These are phyloP conservation scores for Narcine bancroftii DNA, from an alignment of 2,113 vertebrate genomes.

Conservation along the genomic window DNA sequence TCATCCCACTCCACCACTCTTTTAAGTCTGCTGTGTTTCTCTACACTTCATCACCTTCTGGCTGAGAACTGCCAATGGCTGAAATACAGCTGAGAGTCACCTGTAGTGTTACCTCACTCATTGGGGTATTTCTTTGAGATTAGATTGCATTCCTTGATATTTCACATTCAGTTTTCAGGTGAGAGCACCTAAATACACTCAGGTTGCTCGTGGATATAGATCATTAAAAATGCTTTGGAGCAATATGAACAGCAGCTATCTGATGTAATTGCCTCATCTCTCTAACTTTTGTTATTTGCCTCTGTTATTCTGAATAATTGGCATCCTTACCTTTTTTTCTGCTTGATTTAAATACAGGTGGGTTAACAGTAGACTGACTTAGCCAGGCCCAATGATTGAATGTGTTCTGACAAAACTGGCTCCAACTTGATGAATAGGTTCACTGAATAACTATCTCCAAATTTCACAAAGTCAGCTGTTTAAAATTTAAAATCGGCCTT, in stretches of 20 bases:
- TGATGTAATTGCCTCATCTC: not conserved
- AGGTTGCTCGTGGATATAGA: not conserved
- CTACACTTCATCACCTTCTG: not conserved
- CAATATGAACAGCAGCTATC: not conserved
- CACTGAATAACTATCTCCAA: not conserved
- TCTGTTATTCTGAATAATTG: conserved; percentile 5
- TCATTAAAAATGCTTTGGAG: conserved; percentile 1
- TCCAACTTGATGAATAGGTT: not conserved
- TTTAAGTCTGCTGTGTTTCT: not conserved
- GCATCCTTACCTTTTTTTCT: not conserved
- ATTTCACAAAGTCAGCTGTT: not conserved
- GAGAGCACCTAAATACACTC: not conserved
- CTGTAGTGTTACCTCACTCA: not conserved
- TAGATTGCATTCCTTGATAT: not conserved
- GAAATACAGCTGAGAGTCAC: not conserved
- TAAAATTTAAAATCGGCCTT: conserved; percentile 8
- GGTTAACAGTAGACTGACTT: not conserved
- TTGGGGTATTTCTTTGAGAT: not conserved
- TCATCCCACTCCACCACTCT: not conserved
- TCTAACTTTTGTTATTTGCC: conserved; percentile 1
- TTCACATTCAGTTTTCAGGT: not conserved
- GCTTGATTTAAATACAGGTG: not conserved
- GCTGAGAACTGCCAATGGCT: not conserved
- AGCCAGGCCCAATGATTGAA: not conserved
- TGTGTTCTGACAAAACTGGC: not conserved